Evolutionary conservation across 2,888 invertebrate genomes (phyloP), one percentile per base, ranked within the genome.

Genomic region (Melanostoma scalare): DNA sequence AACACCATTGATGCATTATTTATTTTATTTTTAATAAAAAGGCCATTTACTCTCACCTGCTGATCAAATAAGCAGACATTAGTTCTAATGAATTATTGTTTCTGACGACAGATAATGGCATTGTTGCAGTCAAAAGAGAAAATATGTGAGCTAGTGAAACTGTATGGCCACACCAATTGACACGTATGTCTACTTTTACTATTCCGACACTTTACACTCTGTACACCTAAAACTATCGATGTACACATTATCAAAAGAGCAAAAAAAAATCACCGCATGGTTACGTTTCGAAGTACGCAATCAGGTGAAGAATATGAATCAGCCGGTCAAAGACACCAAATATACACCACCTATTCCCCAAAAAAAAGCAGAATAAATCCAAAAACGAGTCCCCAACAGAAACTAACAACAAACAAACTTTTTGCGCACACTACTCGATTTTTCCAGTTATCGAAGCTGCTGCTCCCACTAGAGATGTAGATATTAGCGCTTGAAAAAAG

Each of bases 271-370:
- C 35, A 50, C 42, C 9, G 42, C 55, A 46, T 58, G 20, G 10
- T 42, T 81, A 76, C 76, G 81, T 76, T 68, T 44, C 61, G 50
- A 50, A 35, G 35, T 52, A 71, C 9, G 20, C 63, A 68, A 69
- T 69, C 78, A 53, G 50, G 78, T 71, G 67, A 69, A 65, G 79
- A 71, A 84, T 75, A 71, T 79, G 84, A 84, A 79, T 84, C 84
- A 79, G 79, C 74, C 74, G 84, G 84, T 84, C 84, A 84, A 79
- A 84, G 84, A 84, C 84, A 84, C 79, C 75, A 60, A 69, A 3
- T 36, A 3, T 4, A 50, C 30, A 50, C 8, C 61, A 63, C 63
- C 36, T 61, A 44, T 53, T 73, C 9, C 6, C 10, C 35, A 48
- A 46, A 53, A 48, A 55, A 63, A 48, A 33, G 8, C 48, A 56